Evolutionary conservation across 2,888 invertebrate genomes (phyloP).

Genomic region (Augochlorella aurata): DNA sequence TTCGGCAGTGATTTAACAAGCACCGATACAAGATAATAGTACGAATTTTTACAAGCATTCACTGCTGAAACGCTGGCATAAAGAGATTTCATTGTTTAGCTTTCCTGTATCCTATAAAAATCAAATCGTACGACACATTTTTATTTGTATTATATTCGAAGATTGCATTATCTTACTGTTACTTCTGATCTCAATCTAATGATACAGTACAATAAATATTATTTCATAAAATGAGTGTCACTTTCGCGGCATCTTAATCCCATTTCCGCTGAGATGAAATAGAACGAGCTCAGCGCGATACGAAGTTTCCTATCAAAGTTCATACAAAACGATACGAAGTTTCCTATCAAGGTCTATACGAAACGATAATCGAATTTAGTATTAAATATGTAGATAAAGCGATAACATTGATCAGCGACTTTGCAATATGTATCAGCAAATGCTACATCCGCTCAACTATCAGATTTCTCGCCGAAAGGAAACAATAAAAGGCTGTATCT

Average conservation of each 20-base stretch:
- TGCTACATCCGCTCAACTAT: background rate
- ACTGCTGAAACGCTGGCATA: background rate
- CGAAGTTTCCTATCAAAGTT: background rate
- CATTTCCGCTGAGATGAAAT: background rate
- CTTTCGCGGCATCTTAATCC: background rate
- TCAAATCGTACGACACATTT: background rate
- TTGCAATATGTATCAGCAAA: background rate
- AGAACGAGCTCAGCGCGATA: background rate
- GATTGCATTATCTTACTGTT: too few relatives aligned
- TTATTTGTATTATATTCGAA: background rate
- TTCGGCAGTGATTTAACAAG: conserved; percentile 3
- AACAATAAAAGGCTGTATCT: background rate
- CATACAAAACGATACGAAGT: background rate
- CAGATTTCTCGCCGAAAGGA: conserved; percentile 1
- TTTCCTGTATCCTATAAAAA: background rate
- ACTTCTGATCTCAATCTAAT: background rate
- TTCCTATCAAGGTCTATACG: background rate
- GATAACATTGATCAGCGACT: conserved; percentile 18
- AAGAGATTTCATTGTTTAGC: background rate
- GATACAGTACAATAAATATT: too few relatives aligned
- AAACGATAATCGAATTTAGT: conserved; percentile 22
- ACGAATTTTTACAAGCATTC: background rate
- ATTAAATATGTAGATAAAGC: conserved; percentile 28
- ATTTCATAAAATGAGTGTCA: background rate
- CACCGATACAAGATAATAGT: background rate